Evolutionary conservation across 2,888 invertebrate species (phyloP), one percentile per base, ranked within the genome.

Genomic region (Tenthredo mesomela): DNA sequence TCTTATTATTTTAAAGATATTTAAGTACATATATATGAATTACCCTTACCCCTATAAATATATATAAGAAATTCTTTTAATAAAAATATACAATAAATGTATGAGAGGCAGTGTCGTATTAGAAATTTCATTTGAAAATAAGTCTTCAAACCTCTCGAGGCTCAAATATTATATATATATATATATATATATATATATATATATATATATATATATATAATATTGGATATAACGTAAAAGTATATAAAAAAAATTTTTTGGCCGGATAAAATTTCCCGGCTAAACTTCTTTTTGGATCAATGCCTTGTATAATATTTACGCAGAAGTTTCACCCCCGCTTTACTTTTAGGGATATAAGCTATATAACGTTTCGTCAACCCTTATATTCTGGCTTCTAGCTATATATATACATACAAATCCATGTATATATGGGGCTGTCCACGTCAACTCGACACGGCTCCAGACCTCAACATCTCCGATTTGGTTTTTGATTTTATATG

Each of bases 301-400:
- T 80, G 78, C 61, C 78, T 80, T 29, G 78, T 58, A 18, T 77
- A 58, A 61, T 61, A 40, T 58, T 40, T 61, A 80, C 80, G 25
- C 37, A 25, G 3, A 71, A 77, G 67, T n/a, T 73, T 40, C n/a
- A 15, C 33, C 33, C 33, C 15, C 67, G 25, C 25, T 6, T 29
- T 61, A 61, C 61, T 61, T 61, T 61, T 61, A 15, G 61, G 12
- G 25, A n/a, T n/a, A n/a, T n/a, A n/a, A 61, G 21, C 61, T n/a
- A 54, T n/a, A 54, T 61, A 25, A 61, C 40, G 37, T 73, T 43
- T 29, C 71, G n/a, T 75, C 33, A 54, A 77, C 77, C 77, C 50
- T 54, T 77, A 18, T 70, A 33, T 40, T 12, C 71, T 73, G n/a
- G 15, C 33, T 33, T 33, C 18, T 33, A 25, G 21, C 10, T 73